Evolutionary conservation across 2,113 vertebrate species (phyloP), one percentile per base, ranked within the genome.

Genomic region (Sphaerodactylus townsendi): DNA sequence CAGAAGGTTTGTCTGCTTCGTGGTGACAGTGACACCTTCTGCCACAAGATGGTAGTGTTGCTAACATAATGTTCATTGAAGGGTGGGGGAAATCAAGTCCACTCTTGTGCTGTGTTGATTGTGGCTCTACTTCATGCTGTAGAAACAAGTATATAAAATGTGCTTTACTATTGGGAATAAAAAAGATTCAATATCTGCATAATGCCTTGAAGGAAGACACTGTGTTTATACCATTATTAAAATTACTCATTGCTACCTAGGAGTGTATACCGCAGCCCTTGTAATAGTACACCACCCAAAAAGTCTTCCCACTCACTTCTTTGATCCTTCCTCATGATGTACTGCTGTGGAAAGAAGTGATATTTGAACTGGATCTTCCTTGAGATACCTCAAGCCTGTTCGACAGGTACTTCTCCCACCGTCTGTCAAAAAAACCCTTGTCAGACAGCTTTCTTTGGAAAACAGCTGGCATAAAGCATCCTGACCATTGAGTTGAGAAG

Each of bases 41-140:
- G 46, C 88, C 92, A 92, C 88, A 71, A 92, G 91, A 84, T 92
- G 92, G 93, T 72, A 85, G 41, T 65, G 35, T 87, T 86, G 21
- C 17, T 87, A 21, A 70, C 64, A 7, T 9, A 82, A 28, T 74
- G 39, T 19, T 4, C 30, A 8, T 35, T 79, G 0, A 48, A 17
- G 21, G 33, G 30, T 5, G 15, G 64, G 41, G 33, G 33, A 44
- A 21, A 56, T 2, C 1, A 53, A 28, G 5, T 44, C 53, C 7
- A 9, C 23, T 44, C 8, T 78, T 37, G 30, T 46, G 5, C 21
- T 62, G 25, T 9, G 14, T 6, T 13, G 33, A 53, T 50, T 66
- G 17, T 33, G 48, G 15, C 15, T 17, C 25, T 15, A 37, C 28
- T 75, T 76, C 33, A 66, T 48, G 75, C 35, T 14, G 41, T 66